Conservation (phyloP, 2,888 invertebrate species). For the Anarsia innoxiella region DNA sequence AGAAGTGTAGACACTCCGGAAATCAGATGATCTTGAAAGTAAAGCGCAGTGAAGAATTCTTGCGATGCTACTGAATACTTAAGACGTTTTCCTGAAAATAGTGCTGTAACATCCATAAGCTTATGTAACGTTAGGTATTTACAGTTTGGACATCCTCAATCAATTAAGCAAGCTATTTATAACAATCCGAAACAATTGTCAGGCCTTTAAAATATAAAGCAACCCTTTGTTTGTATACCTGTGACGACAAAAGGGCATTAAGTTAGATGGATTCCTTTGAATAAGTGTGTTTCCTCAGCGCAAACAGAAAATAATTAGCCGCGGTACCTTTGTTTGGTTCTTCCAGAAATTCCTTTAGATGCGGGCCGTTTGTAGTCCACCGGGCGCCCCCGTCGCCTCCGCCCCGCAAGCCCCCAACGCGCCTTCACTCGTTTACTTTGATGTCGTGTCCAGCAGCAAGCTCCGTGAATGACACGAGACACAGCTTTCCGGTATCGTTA, state of each 20-base stretch:
- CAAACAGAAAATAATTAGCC: slow-evolving; percentile 59
- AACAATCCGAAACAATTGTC: slow-evolving; percentile 11
- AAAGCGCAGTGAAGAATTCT: too few species aligned
- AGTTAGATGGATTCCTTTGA: slow-evolving; percentile 38
- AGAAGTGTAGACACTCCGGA: too few species aligned
- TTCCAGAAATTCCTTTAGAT: slow-evolving; percentile 50
- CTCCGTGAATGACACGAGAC: slow-evolving; percentile 1
- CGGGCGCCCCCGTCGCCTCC: slow-evolving; percentile 13
- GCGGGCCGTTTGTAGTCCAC: slow-evolving; percentile 32
- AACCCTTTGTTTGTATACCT: slow-evolving; percentile 25
- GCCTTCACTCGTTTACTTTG: slow-evolving; percentile 9
- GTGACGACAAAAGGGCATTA: slow-evolving; percentile 34
- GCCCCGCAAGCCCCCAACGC: background rate
- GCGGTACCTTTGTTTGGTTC: slow-evolving; percentile 55
- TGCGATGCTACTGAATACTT: too few species aligned
- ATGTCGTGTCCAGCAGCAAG: slow-evolving; percentile 5
- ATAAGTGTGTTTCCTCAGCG: slow-evolving; percentile 46
- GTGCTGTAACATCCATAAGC: too few species aligned
- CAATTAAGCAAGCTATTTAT: slow-evolving; percentile 2
- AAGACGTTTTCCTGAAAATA: too few species aligned
- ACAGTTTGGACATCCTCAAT: background rate
- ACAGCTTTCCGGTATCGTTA: slow-evolving; percentile 5
- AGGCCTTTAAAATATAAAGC: slow-evolving; percentile 16
- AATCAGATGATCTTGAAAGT: too few species aligned
- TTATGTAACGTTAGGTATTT: too few species aligned